Conservation (phyloP, 2,113 vertebrate species). For the Seriola quinqueradiata region DNA sequence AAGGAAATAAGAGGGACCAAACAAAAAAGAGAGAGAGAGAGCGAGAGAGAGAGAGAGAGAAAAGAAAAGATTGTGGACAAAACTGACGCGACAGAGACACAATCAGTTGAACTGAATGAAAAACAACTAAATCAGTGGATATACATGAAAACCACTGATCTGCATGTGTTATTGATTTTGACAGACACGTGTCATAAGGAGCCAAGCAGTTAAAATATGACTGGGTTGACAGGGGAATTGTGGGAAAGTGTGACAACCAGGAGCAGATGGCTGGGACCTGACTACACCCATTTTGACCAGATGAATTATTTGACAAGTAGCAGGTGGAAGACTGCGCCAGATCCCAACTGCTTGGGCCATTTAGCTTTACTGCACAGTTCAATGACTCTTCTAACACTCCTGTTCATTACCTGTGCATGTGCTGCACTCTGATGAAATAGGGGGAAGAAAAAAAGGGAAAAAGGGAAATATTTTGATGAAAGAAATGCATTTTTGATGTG, state of each 20-base stretch:
- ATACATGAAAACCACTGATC: neutral
- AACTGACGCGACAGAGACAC: neutral
- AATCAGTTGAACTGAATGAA: neutral
- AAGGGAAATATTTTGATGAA: conserved; percentile 2
- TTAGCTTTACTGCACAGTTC: conserved; percentile 33
- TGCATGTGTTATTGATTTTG: conserved; percentile 12
- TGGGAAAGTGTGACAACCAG: conserved; percentile 6
- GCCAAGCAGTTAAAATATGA: neutral
- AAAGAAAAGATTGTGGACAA: neutral
- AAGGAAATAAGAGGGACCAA: neutral
- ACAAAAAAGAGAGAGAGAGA: neutral
- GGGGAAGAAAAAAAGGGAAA: neutral
- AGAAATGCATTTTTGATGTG: conserved; percentile 2
- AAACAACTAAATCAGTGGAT: neutral
- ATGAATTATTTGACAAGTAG: conserved; percentile 50
- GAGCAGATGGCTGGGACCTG: conserved; percentile 44
- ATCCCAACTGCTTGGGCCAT: conserved; percentile 6
- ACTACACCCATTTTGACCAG: conserved; percentile 25
- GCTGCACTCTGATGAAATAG: neutral
- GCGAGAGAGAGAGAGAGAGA: neutral
- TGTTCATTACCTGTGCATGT: conserved; percentile 7
- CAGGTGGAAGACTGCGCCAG: conserved; percentile 31
- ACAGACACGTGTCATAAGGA: neutral
- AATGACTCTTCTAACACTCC: neutral
- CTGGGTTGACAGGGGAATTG: conserved; percentile 2